Percentiles rank a stretch among this genome's conserved stretches.
Evolutionary conservation across 2,888 invertebrate genomes (phyloP).

Genomic region (Pyrochroa serraticornis): DNA sequence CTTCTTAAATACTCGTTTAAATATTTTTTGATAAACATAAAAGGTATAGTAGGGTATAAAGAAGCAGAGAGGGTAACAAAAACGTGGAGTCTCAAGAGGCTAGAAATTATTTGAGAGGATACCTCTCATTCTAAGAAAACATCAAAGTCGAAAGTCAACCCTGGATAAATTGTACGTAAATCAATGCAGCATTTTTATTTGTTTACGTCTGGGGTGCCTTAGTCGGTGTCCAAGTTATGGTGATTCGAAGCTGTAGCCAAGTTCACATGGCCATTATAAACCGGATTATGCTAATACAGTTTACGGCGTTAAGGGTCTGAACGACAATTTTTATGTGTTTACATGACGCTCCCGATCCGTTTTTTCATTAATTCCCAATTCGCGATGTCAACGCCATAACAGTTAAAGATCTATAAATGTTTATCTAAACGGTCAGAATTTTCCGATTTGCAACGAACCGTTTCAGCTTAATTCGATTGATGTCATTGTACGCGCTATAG

Average conservation of each 20-base stretch:
- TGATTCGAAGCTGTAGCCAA: not conserved
- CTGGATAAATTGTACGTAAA: too few relatives aligned
- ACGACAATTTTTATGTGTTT: slow-evolving; percentile 7
- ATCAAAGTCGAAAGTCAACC: too few relatives aligned
- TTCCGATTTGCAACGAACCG: not conserved
- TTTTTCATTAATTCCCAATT: slow-evolving; percentile 6
- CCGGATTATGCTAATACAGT: slow-evolving; percentile 8
- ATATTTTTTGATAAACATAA: too few relatives aligned
- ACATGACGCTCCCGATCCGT: not conserved
- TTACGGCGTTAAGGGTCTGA: slow-evolving; percentile 1
- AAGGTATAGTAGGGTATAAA: too few relatives aligned
- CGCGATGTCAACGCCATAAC: not conserved
- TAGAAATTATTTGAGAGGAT: too few relatives aligned
- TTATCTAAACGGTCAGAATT: slow-evolving; percentile 2
- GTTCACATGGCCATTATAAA: slow-evolving; percentile 4
- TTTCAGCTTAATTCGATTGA: not conserved
- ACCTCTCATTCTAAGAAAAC: too few relatives aligned
- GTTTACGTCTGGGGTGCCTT: too few relatives aligned
- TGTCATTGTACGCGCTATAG: not conserved
- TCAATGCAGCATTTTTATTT: too few relatives aligned
- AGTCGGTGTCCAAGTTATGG: too few relatives aligned
- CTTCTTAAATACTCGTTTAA: too few relatives aligned
- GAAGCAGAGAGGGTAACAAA: too few relatives aligned
- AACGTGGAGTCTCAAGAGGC: too few relatives aligned
- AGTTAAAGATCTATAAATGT: slow-evolving; percentile 6